These are phyloP conservation scores for Parapristionchus giblindavisi DNA, from an alignment of 2,888 invertebrate genomes.

Conservation along the genomic window DNA sequence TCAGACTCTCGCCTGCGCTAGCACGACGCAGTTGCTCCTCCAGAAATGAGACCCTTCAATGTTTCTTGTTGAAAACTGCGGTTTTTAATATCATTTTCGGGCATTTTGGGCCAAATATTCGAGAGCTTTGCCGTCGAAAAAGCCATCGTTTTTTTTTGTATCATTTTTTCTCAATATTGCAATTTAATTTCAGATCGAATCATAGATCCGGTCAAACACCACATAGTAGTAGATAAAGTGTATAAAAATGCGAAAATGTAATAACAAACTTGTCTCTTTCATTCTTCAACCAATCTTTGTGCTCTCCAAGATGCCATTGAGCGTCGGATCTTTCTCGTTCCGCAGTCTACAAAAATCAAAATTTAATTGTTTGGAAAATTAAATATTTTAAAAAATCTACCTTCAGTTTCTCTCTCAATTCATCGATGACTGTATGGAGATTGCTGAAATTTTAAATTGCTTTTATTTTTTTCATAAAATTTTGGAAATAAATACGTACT, in stretches of 20 bases:
- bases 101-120: too few relatives aligned
- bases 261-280: slow-evolving; percentile 35
- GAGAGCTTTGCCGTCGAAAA: too few relatives aligned
- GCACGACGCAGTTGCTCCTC: slow-evolving; percentile 32
- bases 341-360: neutral
- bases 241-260: neutral
- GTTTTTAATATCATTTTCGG: too few relatives aligned
- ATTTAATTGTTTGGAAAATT: neutral
- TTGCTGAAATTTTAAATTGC: neutral
- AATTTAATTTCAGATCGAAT: too few relatives aligned
- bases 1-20: neutral
- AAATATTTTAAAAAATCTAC: neutral
- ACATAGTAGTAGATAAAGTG: neutral
- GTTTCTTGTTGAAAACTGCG: too few relatives aligned
- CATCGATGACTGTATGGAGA: slow-evolving; percentile 31
- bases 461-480: neutral
- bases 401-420: slow-evolving; percentile 30
- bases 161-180: too few relatives aligned
- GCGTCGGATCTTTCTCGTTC: slow-evolving; percentile 1
- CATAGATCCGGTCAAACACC: too few relatives aligned
- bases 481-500: neutral
- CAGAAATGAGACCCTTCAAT: slow-evolving; percentile 22
- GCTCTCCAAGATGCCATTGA: slow-evolving; percentile 35
- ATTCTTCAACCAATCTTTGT: slow-evolving; percentile 35
- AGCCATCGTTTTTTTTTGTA: too few relatives aligned